Evolutionary conservation across 1,140 invertebrate genomes (phyloP).

Genomic region (Drosophila cardini): DNA sequence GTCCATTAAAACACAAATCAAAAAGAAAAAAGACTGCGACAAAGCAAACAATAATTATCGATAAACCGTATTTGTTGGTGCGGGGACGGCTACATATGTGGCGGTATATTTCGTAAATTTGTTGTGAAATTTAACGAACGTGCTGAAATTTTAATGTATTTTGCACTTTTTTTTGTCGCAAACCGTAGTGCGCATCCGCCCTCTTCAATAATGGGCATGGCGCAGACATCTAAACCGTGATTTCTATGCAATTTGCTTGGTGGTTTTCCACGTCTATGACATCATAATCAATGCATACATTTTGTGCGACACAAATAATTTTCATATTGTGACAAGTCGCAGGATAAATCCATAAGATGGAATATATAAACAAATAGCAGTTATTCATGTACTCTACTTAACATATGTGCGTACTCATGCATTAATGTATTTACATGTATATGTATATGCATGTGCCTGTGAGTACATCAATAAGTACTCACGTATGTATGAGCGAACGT

Average conservation of each 20-base stretch:
- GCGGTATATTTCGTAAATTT: conserved; percentile 57
- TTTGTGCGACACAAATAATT: conserved; percentile 62
- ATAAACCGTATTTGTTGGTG: conserved; percentile 41
- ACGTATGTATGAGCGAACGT: conserved; percentile 20
- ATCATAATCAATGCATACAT: conserved; percentile 68
- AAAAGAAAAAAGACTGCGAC: conserved; percentile 15
- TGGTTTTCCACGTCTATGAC: conserved; percentile 70
- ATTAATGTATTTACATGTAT: conserved; percentile 28
- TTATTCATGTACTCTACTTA: conserved; percentile 29
- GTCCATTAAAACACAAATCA: not conserved
- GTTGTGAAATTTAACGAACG: conserved; percentile 55
- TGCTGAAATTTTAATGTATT: conserved; percentile 31
- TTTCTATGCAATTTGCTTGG: conserved; percentile 39
- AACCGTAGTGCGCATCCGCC: not conserved
- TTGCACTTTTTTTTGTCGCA: conserved; percentile 14
- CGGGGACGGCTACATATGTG: conserved; percentile 53
- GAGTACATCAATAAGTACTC: conserved; percentile 61
- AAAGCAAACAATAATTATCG: conserved; percentile 44
- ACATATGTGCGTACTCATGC: conserved; percentile 29
- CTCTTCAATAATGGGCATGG: conserved; percentile 5
- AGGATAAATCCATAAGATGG: conserved; percentile 23
- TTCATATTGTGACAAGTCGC: conserved; percentile 39
- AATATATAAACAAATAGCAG: conserved; percentile 17
- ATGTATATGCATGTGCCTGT: conserved; percentile 34
- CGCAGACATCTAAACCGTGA: conserved; percentile 10